Conservation (phyloP, 2,113 vertebrate species). For the human (Homo sapiens) region DNA sequence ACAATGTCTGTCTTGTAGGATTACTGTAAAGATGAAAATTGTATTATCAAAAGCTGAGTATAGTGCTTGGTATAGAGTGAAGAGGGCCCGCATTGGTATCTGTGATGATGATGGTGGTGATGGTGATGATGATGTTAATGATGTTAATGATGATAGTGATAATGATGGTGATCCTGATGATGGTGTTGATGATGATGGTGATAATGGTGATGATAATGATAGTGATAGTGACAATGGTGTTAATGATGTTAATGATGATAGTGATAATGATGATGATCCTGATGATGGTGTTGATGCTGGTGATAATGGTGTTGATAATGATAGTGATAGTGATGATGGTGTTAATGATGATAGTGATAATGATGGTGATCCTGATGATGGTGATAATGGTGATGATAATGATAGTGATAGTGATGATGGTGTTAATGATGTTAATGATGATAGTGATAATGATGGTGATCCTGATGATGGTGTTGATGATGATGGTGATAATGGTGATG, state of each 20-base stretch:
- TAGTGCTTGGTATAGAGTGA: not conserved
- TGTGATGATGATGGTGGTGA: no score
- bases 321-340: fast-evolving
- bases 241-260: fast-evolving
- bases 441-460: fast-evolving
- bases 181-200: fast-evolving
- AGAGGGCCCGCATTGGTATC: not conserved
- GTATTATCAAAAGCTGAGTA: not conserved
- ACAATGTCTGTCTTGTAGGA: not conserved
- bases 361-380: no score
- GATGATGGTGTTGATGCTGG: fast-evolving
- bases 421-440: not conserved
- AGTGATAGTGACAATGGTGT: fast-evolving
- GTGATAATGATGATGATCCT: fast-evolving
- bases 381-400: no score
- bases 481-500: fast-evolving
- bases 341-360: no score
- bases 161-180: fast-evolving
- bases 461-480: fast-evolving
- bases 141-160: fast-evolving
- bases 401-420: fast-evolving
- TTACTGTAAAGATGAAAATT: not conserved
- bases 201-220: fast-evolving
- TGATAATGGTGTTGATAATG: not conserved
- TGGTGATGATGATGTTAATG: fast-evolving